Evolutionary conservation across 2,113 vertebrate species (phyloP).

Genomic region (Corapipo altera): DNA sequence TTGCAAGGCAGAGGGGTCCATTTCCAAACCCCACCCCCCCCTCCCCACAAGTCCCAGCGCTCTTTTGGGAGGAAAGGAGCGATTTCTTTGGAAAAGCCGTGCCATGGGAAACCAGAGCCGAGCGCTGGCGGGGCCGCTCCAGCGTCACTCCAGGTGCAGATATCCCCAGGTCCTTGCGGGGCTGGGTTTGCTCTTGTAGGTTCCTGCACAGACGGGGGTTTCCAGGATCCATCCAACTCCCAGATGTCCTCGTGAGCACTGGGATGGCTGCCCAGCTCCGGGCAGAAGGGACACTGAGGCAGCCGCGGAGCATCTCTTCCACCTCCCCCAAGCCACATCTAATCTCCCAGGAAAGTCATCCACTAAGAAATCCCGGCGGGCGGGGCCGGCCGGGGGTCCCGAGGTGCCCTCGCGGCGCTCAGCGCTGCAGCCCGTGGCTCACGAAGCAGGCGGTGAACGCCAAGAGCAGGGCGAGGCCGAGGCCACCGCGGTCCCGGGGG

Average conservation of each 20-base stretch:
- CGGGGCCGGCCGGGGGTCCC: background rate
- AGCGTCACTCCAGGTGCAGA: background rate
- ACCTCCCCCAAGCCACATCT: background rate
- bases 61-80: background rate
- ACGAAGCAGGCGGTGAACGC: background rate
- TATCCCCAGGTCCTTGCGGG: background rate
- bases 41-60: background rate
- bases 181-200: background rate
- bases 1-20: background rate
- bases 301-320: background rate
- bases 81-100: fast-evolving
- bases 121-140: background rate
- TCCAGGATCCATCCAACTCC: background rate
- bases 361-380: fast-evolving
- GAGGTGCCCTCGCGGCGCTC: background rate
- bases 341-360: background rate
- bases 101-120: background rate
- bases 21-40: background rate
- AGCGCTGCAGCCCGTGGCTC: background rate
- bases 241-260: fast-evolving
- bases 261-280: background rate
- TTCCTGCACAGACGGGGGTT: fast-evolving
- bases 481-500: fast-evolving
- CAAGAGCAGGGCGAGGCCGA: background rate
- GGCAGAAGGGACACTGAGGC: background rate